Evolutionary conservation across 2,888 invertebrate genomes (phyloP).

Genomic region (Eilema depressum): DNA sequence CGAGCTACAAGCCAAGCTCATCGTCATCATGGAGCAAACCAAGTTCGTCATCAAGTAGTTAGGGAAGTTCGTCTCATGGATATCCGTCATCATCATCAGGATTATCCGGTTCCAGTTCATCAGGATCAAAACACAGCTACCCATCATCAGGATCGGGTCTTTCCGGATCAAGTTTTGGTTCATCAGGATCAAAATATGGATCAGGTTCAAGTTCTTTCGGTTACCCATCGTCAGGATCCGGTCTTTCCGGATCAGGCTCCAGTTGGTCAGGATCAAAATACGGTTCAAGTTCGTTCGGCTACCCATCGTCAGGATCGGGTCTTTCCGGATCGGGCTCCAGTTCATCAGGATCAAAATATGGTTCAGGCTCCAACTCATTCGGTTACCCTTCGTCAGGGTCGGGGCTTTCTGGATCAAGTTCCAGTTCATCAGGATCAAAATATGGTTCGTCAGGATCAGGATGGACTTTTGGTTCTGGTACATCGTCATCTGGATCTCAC

Average conservation of each 20-base stretch:
- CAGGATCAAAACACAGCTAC: conserved; percentile 13
- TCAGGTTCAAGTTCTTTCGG: conserved; percentile 38
- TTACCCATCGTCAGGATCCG: conserved; percentile 31
- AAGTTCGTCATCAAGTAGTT: conserved; percentile 33
- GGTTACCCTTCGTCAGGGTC: conserved; percentile 4
- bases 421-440: conserved; percentile 20
- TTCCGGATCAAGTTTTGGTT: conserved; percentile 22
- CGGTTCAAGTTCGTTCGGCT: background rate
- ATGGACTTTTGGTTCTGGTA: conserved; percentile 11
- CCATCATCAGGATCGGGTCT: conserved; percentile 25
- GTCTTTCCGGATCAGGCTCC: conserved; percentile 24
- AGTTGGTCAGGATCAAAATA: background rate
- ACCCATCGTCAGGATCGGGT: conserved; percentile 7
- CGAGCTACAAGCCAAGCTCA: conserved; percentile 35
- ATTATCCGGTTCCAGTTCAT: background rate
- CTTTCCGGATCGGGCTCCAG: background rate
- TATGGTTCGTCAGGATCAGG: conserved; percentile 18
- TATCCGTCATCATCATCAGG: conserved; percentile 9
- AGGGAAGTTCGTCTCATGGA: conserved; percentile 19
- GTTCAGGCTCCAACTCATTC: background rate
- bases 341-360: background rate
- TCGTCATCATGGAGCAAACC: conserved; percentile 27
- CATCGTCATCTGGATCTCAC: conserved; percentile 40
- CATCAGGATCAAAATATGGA: conserved; percentile 34
- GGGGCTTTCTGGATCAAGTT: background rate